Percentiles rank a stretch among this genome's conserved stretches.
Conservation (phyloP, 2,797 vertebrate genomes). For the Enteromius treurensis region DNA sequence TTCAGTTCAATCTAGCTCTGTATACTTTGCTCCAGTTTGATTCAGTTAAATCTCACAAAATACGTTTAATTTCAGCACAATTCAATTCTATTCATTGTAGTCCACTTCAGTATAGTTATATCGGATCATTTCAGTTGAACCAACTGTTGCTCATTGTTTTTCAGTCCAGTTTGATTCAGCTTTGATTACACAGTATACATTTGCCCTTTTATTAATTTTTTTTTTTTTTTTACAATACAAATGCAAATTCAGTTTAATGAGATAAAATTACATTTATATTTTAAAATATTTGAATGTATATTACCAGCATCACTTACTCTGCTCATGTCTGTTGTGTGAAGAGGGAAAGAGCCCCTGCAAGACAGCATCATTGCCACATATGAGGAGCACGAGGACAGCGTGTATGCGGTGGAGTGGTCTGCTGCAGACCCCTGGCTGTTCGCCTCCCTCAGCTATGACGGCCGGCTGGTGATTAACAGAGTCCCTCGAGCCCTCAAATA, state of each 20-base stretch:
- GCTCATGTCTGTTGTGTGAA: slow-evolving; percentile 60
- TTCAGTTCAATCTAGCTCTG: neutral
- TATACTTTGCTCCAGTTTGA: neutral
- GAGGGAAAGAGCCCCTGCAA: slow-evolving; percentile 90
- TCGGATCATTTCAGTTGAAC: neutral
- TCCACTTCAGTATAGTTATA: neutral
- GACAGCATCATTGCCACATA: slow-evolving; percentile 96
- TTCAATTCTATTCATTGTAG: neutral
- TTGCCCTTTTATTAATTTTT: neutral
- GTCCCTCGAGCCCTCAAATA: slow-evolving; percentile 96
- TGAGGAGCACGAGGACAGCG: slow-evolving; percentile 97
- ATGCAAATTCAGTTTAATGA: neutral
- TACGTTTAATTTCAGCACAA: neutral
- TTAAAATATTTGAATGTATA: neutral
- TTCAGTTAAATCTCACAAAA: neutral
- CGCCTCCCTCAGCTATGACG: slow-evolving; percentile 96
- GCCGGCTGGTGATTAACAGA: slow-evolving; percentile 95
- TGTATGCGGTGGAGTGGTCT: slow-evolving; percentile 97
- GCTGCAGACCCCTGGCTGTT: slow-evolving; percentile 97
- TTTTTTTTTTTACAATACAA: neutral
- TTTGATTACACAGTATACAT: neutral
- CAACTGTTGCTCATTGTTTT: neutral
- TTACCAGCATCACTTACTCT: neutral
- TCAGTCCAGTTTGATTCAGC: neutral
- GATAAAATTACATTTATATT: neutral